Percentiles rank a stretch among this genome's conserved stretches.
These are phyloP conservation scores for Epicampocera succincta DNA, from an alignment of 2,888 invertebrate species.

Conservation along the genomic window DNA sequence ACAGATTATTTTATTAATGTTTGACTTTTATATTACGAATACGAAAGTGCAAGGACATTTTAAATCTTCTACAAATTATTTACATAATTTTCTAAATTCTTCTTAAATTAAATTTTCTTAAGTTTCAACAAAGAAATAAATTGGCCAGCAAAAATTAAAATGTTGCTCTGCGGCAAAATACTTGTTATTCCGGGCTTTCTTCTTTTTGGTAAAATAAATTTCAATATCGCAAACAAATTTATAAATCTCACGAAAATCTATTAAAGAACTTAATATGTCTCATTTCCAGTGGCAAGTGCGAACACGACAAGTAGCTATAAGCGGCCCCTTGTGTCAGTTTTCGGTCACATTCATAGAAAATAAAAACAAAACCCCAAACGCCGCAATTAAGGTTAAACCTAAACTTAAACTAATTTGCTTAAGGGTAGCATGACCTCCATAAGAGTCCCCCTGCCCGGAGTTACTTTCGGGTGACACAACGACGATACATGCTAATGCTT, in stretches of 20 bases:
- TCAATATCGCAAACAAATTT: background rate
- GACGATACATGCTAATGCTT: background rate
- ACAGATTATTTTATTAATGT: too few species aligned
- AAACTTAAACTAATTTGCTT: constrained; percentile 61
- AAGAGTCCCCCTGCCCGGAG: background rate
- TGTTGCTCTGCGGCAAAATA: too few species aligned
- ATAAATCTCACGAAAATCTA: constrained; percentile 8
- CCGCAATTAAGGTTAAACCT: constrained; percentile 40
- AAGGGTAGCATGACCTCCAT: constrained; percentile 13
- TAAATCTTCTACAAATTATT: too few species aligned
- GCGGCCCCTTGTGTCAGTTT: constrained; percentile 26
- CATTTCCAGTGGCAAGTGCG: constrained; percentile 19
- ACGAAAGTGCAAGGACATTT: too few species aligned
- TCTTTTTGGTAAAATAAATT: background rate
- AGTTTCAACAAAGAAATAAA: too few species aligned
- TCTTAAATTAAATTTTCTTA: too few species aligned
- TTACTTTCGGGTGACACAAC: background rate
- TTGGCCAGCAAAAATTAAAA: too few species aligned
- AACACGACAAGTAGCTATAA: constrained; percentile 46
- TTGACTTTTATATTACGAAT: too few species aligned
- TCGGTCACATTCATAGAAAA: background rate
- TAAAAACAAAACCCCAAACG: background rate
- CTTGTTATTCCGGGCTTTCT: too few species aligned
- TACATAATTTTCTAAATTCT: too few species aligned
- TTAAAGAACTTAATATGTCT: constrained; percentile 5